A percentile compares a stretch with the other conserved stretches of the same genome.
These are phyloP conservation scores for Protobothrops flavoviridis DNA, from an alignment of 2,113 vertebrate species.

Conservation along the genomic window DNA sequence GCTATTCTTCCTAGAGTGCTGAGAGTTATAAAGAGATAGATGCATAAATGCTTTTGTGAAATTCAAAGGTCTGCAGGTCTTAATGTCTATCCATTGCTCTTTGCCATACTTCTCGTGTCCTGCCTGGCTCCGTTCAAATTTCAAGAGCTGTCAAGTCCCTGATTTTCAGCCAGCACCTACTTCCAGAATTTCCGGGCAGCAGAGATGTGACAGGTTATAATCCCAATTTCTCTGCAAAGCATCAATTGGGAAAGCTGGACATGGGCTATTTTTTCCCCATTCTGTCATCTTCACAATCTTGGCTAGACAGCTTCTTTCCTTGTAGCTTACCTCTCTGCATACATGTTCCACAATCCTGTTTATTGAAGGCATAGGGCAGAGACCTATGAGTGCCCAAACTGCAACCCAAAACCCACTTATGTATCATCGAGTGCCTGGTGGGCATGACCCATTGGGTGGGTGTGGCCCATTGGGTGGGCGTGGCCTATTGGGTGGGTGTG, in stretches of 20 bases:
- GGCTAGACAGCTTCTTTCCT: background rate
- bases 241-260: background rate
- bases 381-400: too few species aligned
- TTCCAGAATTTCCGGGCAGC: background rate
- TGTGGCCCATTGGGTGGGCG: too few species aligned
- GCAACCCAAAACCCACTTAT: too few species aligned
- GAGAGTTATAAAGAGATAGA: slow-evolving; percentile 6
- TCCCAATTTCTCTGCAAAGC: background rate
- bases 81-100: background rate
- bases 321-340: background rate
- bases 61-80: background rate
- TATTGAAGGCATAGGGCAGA: background rate
- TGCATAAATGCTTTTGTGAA: background rate
- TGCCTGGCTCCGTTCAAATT: background rate
- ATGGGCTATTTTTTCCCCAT: background rate
- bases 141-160: background rate
- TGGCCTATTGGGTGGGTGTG: too few species aligned
- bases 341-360: background rate
- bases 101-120: background rate
- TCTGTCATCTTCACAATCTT: slow-evolving; percentile 1
- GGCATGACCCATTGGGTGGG: too few species aligned
- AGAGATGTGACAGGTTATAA: background rate
- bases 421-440: too few species aligned
- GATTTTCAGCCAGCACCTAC: background rate
- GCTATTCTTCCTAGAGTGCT: background rate